Conservation (phyloP, 2,797 vertebrate species). For the Cheirogaleus major region DNA sequence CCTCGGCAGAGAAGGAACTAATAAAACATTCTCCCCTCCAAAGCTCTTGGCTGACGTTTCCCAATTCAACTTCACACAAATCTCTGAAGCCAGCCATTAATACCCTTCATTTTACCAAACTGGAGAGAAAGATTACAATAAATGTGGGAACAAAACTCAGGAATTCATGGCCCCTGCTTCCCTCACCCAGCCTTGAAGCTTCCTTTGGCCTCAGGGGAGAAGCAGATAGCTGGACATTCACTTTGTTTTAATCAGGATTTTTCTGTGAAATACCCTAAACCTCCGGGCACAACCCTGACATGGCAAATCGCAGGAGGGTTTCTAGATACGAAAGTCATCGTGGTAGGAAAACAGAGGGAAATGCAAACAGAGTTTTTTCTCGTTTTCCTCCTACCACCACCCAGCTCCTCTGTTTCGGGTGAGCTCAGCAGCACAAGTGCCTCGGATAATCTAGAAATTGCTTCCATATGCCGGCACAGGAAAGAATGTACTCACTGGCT, state of each 20-base stretch:
- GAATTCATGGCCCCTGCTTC: background rate
- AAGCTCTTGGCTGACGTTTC: background rate
- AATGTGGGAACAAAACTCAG: conserved; percentile 37
- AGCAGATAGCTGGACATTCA: background rate
- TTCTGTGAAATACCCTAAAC: conserved; percentile 6
- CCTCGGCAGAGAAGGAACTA: conserved; percentile 28
- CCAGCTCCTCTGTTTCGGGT: conserved; percentile 31
- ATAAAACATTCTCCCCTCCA: conserved; percentile 32
- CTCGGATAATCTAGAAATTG: conserved; percentile 75
- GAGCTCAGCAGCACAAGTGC: conserved; percentile 66
- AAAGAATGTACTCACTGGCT: conserved; percentile 69
- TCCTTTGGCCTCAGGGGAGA: background rate
- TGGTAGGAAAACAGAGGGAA: conserved; percentile 11
- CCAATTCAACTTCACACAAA: conserved; percentile 24
- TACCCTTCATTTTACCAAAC: background rate
- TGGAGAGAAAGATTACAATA: conserved; percentile 41
- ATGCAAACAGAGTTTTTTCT: background rate
- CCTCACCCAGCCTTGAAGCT: background rate
- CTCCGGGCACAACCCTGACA: background rate
- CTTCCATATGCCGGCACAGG: conserved; percentile 77
- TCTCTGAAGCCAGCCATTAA: background rate
- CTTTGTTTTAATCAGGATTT: conserved; percentile 6
- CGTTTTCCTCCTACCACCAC: conserved; percentile 55
- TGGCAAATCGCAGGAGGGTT: rapidly evolving
- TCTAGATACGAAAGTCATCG: background rate